A percentile compares a stretch with the other conserved stretches of the same genome.
These are phyloP conservation scores for Galeopterus variegatus DNA, from an alignment of 2,113 vertebrate species.

Conservation along the genomic window DNA sequence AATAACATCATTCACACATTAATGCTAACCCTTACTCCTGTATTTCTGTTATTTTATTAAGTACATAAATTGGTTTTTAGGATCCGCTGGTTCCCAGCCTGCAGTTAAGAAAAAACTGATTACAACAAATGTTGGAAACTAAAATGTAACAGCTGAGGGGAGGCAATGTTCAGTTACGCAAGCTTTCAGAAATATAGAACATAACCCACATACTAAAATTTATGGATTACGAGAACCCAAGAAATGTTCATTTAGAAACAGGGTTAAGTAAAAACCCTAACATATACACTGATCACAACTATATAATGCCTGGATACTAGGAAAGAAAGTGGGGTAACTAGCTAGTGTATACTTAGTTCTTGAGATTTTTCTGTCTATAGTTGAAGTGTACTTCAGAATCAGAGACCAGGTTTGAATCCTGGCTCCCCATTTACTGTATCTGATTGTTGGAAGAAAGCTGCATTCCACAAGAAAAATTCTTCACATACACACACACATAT, in stretches of 20 bases:
- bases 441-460: too few relatives aligned
- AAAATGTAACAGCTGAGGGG: conserved; percentile 2
- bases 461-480: too few relatives aligned
- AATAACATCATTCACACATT: background rate
- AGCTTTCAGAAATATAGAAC: conserved; percentile 41
- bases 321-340: background rate
- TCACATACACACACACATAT: too few relatives aligned
- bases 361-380: background rate
- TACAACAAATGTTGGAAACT: conserved; percentile 20
- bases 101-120: background rate
- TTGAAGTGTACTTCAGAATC: background rate
- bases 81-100: background rate
- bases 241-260: conserved; percentile 15
- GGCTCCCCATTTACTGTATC: background rate
- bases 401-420: background rate
- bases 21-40: background rate
- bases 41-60: background rate
- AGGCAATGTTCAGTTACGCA: background rate
- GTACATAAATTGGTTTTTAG: background rate
- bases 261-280: background rate
- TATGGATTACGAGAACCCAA: background rate
- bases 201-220: background rate
- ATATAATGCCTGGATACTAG: background rate
- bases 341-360: background rate
- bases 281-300: background rate